These are phyloP conservation scores for Rhegmatorhina hoffmannsi DNA, from an alignment of 2,113 vertebrate genomes.

Conservation along the genomic window DNA sequence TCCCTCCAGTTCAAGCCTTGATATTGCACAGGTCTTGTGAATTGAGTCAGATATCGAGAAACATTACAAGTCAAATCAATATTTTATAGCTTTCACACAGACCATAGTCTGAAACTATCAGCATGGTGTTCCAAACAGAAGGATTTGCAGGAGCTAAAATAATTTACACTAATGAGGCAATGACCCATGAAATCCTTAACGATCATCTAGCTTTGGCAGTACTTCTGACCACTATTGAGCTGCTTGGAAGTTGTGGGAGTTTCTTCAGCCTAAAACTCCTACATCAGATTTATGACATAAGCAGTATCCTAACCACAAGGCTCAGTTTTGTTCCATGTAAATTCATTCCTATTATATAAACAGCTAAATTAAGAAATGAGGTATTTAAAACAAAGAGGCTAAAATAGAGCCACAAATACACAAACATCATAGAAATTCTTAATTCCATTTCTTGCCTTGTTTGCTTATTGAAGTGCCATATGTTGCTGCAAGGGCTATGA, in stretches of 20 bases:
- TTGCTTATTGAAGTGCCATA: conserved; percentile 63
- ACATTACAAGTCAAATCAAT: conserved; percentile 40
- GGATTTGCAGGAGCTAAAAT: conserved; percentile 17
- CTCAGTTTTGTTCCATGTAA: conserved; percentile 47
- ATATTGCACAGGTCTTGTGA: background rate
- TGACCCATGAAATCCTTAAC: background rate
- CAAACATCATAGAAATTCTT: conserved; percentile 52
- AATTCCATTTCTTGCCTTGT: conserved; percentile 51
- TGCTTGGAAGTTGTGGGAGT: background rate
- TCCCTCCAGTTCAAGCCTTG: background rate
- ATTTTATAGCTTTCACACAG: conserved; percentile 7
- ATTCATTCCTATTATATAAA: conserved; percentile 66
- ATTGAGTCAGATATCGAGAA: conserved; percentile 18
- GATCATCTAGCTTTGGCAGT: background rate
- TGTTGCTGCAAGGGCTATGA: conserved; percentile 61
- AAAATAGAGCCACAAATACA: conserved; percentile 44
- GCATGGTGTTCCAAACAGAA: background rate
- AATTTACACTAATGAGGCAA: conserved; percentile 15
- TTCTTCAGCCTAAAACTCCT: background rate
- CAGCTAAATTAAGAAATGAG: conserved; percentile 64
- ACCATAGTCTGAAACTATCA: background rate
- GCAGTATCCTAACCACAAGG: background rate
- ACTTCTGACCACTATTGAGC: background rate
- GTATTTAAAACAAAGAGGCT: conserved; percentile 64
- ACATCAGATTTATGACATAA: background rate